Base-by-base conservation (phyloP, 2,797 vertebrate genomes). In the Lateolabrax maculatus region DNA sequence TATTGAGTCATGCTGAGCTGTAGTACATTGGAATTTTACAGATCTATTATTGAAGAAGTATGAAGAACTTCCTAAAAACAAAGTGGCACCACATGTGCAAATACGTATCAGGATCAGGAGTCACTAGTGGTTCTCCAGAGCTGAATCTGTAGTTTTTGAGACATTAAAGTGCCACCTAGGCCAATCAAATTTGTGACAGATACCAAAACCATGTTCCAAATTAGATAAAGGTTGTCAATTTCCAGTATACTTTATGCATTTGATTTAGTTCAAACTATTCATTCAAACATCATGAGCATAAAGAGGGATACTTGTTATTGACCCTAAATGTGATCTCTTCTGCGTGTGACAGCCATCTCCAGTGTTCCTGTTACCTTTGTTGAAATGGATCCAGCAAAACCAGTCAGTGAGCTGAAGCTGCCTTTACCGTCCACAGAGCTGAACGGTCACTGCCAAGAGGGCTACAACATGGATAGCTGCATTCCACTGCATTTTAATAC, bases 371-470 rank as follows among this genome's bases (percentile, higher is more conserved):
- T 66, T 29, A 34, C 53, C 29, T n/a, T 73, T 19, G 6, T 63
- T 25, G 64, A 75, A 3, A 10, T 69, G 18, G 21, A 18, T 21
- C 44, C 60, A 23, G 23, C 52, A 11, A 10, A n/a, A 10, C 5
- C 21, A 0, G 4, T 25, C 25, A 9, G 21, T n/a, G 41, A 10
- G 1, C 41, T 60, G 31, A 64, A 87, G 6, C 52, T 73, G 23
- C 48, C 76, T 23, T 61, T 81, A 21, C 57, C 36, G 0, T 9
- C 64, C 51, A 71, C 31, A 5, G 67, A 86, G 51, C 13, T 25
- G 13, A 78, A 72, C 2, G 43, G 57, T 63, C 68, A 85, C 79
- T 84, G 71, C 62, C 86, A 86, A 23, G 87, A 92, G 36, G 90
- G 21, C 73, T 86, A 77, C 51, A 11, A 1, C 0, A 2, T 44